Evolutionary conservation across 2,888 invertebrate genomes (phyloP), one percentile per base, ranked within the genome.

Genomic region (Drosophila parthenogenetica): DNA sequence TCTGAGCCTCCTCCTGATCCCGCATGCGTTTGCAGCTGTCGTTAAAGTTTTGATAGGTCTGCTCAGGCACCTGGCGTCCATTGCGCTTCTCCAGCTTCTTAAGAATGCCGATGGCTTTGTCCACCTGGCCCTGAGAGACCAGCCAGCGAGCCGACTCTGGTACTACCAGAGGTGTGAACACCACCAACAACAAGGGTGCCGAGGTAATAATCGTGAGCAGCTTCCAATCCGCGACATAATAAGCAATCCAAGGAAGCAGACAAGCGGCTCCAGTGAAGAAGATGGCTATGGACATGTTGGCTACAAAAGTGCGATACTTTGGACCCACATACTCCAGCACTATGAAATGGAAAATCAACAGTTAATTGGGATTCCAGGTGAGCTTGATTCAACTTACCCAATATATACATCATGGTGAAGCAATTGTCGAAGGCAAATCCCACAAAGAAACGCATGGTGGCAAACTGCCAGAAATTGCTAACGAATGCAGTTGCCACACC

Each of bases 361-460:
- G 45, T 22, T 58, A n/a, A 54, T 54, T 54, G 10, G 16, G 5
- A 45, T 45, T 45, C 17, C 17, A 37, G 37, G 43, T 29, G 11
- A 46, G 5, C 2, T 2, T 0, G 17, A 25, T 37, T 55, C 25
- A 45, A 90, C 94, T 94, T 92, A 97, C 97, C 97, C 79, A 97
- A 93, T 90, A 97, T 97, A 82, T 97, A 97, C 96, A 97, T 97
- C 97, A 97, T 97, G 25, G 97, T 97, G 91, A 97, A 97, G 89
- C 96, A 97, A 92, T 97, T 97, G 92, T 97, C 97, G 87, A 97
- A 97, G 2, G 97, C 97, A 90, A 97, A 94, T 5, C 97, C 97
- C 2, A 97, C 96, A 54, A 97, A 93, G 93, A 98, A 97, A 49
- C 97, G 93, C 91, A 97, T 96, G 0, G 95, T 89, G 2, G 96